Base-by-base conservation (phyloP, 2,797 vertebrate genomes). In the Sebastes alutus region DNA sequence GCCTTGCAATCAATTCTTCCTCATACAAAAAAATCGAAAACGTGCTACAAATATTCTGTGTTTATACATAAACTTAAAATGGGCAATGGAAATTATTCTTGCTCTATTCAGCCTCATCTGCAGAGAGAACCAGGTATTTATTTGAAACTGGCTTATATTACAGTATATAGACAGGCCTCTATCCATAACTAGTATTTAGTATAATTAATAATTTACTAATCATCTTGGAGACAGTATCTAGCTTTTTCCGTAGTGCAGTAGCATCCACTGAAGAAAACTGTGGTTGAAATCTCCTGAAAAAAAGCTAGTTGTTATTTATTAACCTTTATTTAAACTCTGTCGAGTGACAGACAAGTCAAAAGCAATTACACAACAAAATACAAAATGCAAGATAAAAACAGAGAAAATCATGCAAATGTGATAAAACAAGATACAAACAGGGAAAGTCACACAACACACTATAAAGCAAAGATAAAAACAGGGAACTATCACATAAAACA, bases 1-100 rank as follows among this genome's bases (percentile, higher is more conserved):
- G 18, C 32, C 38, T 71, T 46, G 32, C 49, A 76, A 88, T 88
- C 78, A 75, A 80, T 86, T 81, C 54, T 55, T 61, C 35, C 55
- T 67, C 56, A 64, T 68, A 69, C 63, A 69, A 78, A 42, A 42
- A 82, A 71, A 61, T 32, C 54, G 9, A 71, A 72, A 83, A 78
- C 54, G 63, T 29, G 55, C 23, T 46, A 18, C 46, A 84, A 69
- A 80, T 69, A 61, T 70, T 35, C 16, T 55, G 66, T 42, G 27
- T 70, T 60, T 62, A 69, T 73, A 54, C 68, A 77, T 22, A 23
- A 82, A 42, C 7, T 23, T 49, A 49, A 9, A 49, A 8, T n/a
- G 20, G 8, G 11, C n/a, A 33, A 8, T 70, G 22, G 32, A 68
- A 72, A 10, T n/a, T 4, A 23, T 59, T 72, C n/a, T 54, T 49